Evolutionary conservation across 2,797 vertebrate genomes (phyloP).

Genomic region (Bucorvus abyssinicus): DNA sequence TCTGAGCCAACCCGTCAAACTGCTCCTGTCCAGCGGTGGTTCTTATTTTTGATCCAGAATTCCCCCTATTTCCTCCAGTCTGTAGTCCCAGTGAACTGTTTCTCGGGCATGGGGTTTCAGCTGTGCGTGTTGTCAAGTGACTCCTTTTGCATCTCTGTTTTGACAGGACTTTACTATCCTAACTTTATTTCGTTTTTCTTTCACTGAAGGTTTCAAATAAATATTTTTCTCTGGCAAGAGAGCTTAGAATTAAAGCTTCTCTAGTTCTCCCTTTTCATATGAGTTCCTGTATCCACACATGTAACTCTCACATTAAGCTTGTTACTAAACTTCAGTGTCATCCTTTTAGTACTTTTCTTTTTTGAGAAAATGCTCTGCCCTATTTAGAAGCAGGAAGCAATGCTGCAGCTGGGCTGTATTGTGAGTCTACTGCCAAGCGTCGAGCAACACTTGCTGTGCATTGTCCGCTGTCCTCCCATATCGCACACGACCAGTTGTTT

Average conservation of each 20-base stretch:
- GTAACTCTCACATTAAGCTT: background rate
- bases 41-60: background rate
- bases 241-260: background rate
- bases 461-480: background rate
- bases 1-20: background rate
- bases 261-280: background rate
- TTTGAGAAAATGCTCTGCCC: background rate
- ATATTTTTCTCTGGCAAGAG: background rate
- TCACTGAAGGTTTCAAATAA: background rate
- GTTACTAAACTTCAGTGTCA: background rate
- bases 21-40: background rate
- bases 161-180: background rate
- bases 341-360: background rate
- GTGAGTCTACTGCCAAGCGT: background rate
- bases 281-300: background rate
- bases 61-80: background rate
- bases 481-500: slow-evolving; percentile 8
- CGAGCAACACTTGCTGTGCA: background rate
- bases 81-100: background rate
- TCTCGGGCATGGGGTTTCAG: background rate
- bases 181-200: background rate
- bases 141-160: background rate
- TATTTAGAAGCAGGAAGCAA: background rate
- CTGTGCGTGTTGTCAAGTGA: rapidly evolving
- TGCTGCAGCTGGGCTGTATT: background rate